Evolutionary conservation across 1,140 invertebrate genomes (phyloP).

Genomic region (Diploscapter pachys): DNA sequence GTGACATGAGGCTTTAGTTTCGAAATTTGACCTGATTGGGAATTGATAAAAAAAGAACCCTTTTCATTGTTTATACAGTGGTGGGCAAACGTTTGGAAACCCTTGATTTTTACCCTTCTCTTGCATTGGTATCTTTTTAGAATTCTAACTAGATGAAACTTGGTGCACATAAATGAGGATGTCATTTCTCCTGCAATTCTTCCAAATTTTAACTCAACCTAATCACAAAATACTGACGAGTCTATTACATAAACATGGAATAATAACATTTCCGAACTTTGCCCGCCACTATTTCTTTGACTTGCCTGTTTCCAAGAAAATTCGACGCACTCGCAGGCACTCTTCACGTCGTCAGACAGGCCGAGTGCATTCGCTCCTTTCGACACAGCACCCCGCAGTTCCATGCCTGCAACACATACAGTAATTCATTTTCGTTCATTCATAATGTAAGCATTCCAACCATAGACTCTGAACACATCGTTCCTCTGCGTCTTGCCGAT

Average conservation of each 20-base stretch:
- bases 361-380: conserved; percentile 27
- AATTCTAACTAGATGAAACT: no score
- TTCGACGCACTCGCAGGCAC: conserved; percentile 3
- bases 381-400: conserved; percentile 25
- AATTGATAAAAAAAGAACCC: no score
- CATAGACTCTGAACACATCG: conserved; percentile 77
- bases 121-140: no score
- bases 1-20: conserved; percentile 27
- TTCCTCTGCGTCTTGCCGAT: conserved; percentile 63
- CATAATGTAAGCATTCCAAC: conserved; percentile 57
- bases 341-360: conserved; percentile 26
- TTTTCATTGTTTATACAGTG: no score
- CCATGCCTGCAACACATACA: conserved; percentile 11
- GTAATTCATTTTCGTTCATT: not conserved
- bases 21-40: no score
- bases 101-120: no score
- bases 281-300: not conserved
- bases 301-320: conserved; percentile 29
- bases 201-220: no score
- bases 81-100: no score
- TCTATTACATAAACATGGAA: not conserved
- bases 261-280: not conserved
- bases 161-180: no score
- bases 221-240: no score
- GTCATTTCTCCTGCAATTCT: no score